A percentile compares a stretch with the other conserved stretches of the same genome.
These are phyloP conservation scores for Penaeus chinensis DNA, from an alignment of 1,140 invertebrate genomes.

Conservation along the genomic window DNA sequence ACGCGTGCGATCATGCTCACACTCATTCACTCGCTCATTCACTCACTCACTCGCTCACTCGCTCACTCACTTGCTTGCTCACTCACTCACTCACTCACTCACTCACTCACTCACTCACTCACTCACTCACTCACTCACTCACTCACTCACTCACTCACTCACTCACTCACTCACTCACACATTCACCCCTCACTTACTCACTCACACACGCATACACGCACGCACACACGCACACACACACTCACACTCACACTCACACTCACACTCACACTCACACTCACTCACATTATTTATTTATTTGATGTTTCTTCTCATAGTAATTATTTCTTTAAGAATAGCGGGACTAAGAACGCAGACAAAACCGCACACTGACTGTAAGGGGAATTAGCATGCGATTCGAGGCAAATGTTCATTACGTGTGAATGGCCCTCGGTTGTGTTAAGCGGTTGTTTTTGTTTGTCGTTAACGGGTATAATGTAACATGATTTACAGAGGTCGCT, in stretches of 20 bases:
- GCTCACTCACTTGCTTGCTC: not conserved
- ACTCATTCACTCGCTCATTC: not conserved
- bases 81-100: slow-evolving; percentile 4
- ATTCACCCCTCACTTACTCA: not conserved
- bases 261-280: not conserved
- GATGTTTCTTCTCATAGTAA: too few species aligned
- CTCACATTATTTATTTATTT: not conserved
- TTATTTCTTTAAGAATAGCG: too few species aligned
- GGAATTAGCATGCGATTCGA: too few species aligned
- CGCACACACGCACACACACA: not conserved
- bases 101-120: not conserved
- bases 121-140: too few species aligned
- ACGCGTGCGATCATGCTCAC: not conserved
- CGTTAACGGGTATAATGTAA: too few species aligned
- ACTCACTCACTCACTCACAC: not conserved
- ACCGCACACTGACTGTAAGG: too few species aligned
- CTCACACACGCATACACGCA: not conserved
- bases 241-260: not conserved
- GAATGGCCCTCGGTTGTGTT: too few species aligned
- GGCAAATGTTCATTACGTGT: too few species aligned
- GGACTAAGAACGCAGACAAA: too few species aligned
- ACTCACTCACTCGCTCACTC: not conserved
- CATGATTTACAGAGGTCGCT: too few species aligned
- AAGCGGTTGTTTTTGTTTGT: too few species aligned
- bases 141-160: too few species aligned